Base-by-base conservation (phyloP, 2,797 vertebrate genomes). In the Hydrolagus colliei region DNA sequence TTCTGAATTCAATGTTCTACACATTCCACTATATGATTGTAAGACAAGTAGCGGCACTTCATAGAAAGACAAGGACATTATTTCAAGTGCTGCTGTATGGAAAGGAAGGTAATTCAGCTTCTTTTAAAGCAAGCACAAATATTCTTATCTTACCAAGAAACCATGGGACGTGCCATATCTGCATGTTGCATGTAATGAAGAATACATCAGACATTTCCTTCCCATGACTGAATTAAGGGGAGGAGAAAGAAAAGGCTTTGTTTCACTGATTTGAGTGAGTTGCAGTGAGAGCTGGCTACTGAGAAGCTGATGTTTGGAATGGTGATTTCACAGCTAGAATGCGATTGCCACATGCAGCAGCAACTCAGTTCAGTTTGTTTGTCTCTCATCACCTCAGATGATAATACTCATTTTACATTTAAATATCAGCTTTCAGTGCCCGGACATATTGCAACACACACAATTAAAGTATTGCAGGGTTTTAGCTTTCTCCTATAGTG, bases 51-150 rank as follows among this genome's bases (percentile, higher is more conserved):
- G 18, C 76, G 63, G 76, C n/a, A 63, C 63, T 63, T 78, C 76
- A 62, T 78, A 59, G 59, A 14, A 62, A 63, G 76, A 63, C 63
- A 78, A 78, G 76, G 63, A 78, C 59, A 10, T 78, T 63, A 78
- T 63, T 59, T 78, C 20, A 78, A 78, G 59, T 63, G 6, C 63
- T 78, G 41, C 41, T 52, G 41, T 52, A 52, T 6, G 41, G 27
- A 61, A 76, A 78, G 20, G n/a, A 62, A 22, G n/a, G 59, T 22
- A 78, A 78, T n/a, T 22, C 59, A 78, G 1, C 76, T 22, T 52
- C 41, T 52, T 12, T 27, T 78, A 35, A 63, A 62, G 76, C 18
- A 9, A 13, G 41, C 52, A 78, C 22, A 12, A 62, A 14, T n/a
- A 62, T 78, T 27, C 76, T 62, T 78, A 78, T 63, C 76, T 2